A percentile compares a stretch with the other conserved stretches of the same genome.
Conservation (phyloP, 2,113 vertebrate species). For the Stigmatopora nigra region DNA sequence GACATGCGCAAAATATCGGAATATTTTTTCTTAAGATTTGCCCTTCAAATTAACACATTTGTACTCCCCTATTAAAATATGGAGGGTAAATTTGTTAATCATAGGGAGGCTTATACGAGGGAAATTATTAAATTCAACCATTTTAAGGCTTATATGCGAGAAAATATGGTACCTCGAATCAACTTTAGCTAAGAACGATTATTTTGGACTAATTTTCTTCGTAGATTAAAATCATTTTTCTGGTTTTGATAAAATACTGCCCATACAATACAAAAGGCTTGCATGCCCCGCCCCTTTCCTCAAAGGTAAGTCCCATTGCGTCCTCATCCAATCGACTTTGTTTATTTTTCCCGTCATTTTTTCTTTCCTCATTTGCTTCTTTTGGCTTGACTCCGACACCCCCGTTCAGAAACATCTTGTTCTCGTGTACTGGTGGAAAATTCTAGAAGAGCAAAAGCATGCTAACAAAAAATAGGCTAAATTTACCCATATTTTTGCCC, state of each 20-base stretch:
- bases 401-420: conserved; percentile 72
- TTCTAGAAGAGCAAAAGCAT: conserved; percentile 21
- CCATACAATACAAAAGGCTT: conserved; percentile 56
- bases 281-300: conserved; percentile 12
- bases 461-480: conserved; percentile 34
- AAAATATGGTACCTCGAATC: too few species aligned
- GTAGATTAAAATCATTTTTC: background rate
- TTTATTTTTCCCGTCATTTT: conserved; percentile 12
- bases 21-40: too few species aligned
- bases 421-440: conserved; percentile 63
- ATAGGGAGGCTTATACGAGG: too few species aligned
- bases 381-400: conserved; percentile 58
- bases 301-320: conserved; percentile 57
- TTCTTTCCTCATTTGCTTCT: conserved; percentile 14
- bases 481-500: conserved; percentile 16
- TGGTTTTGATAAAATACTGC: background rate
- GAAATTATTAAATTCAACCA: too few species aligned
- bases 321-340: conserved; percentile 19
- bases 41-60: too few species aligned
- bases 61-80: too few species aligned
- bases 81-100: too few species aligned
- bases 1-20: too few species aligned
- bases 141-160: too few species aligned
- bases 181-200: background rate
- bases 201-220: background rate